Evolutionary conservation across 2,888 invertebrate species (phyloP).

Genomic region (Calameuta idolon): DNA sequence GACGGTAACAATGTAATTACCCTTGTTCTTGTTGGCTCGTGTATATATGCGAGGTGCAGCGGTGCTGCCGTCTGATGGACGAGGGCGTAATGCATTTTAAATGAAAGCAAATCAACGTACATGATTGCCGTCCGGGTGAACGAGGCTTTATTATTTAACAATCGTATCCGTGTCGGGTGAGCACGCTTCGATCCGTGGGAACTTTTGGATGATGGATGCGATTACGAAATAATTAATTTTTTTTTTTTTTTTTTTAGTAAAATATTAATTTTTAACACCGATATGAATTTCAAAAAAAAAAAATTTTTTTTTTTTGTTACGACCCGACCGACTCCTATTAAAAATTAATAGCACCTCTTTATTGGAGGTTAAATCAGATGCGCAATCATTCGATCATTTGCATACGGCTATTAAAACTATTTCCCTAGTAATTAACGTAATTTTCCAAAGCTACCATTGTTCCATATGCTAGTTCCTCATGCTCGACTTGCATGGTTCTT

Average conservation of each 20-base stretch:
- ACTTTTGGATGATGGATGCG: neutral
- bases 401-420: neutral
- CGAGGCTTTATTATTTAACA: neutral
- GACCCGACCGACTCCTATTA: neutral
- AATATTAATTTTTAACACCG: too few species aligned
- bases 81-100: constrained; percentile 4
- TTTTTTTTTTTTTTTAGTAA: neutral
- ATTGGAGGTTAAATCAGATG: neutral
- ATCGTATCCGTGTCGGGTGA: neutral
- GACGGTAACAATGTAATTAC: constrained; percentile 45
- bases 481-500: neutral
- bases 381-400: neutral
- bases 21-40: constrained; percentile 25
- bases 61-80: constrained; percentile 25
- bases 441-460: neutral
- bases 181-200: neutral
- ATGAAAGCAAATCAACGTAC: neutral
- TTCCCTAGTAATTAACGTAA: neutral
- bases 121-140: neutral
- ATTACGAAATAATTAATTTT: neutral
- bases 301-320: neutral
- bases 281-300: too few species aligned
- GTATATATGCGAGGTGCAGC: constrained; percentile 13
- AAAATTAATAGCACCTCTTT: neutral
- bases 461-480: neutral